Evolutionary conservation across 2,797 vertebrate genomes (phyloP).

Genomic region (Enteromius mattozi): DNA sequence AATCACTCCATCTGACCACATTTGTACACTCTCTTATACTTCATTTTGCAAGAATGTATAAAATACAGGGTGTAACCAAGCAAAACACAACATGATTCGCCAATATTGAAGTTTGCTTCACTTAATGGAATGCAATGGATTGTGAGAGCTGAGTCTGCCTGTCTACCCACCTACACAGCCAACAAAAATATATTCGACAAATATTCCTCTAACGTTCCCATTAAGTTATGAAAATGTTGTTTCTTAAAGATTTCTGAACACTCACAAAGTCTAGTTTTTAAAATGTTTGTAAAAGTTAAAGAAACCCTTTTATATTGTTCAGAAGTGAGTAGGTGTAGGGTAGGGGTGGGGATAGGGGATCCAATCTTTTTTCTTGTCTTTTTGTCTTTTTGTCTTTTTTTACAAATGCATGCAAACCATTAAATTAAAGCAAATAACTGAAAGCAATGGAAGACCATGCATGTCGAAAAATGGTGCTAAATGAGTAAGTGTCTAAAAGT

Average conservation of each 20-base stretch:
- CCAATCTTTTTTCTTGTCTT: too few relatives aligned
- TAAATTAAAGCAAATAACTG: too few relatives aligned
- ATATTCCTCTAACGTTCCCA: not conserved
- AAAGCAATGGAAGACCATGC: too few relatives aligned
- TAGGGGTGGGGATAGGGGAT: too few relatives aligned
- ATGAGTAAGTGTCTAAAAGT: too few relatives aligned
- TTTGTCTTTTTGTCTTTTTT: too few relatives aligned
- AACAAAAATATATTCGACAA: not conserved
- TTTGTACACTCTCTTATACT: slow-evolving; percentile 6
- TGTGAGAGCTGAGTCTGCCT: slow-evolving; percentile 7
- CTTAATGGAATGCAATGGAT: not conserved
- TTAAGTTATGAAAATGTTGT: not conserved
- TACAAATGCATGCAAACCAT: too few relatives aligned
- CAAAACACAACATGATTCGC: not conserved
- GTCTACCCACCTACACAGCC: not conserved
- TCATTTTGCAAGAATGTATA: not conserved
- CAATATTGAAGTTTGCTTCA: not conserved
- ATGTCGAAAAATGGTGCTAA: too few relatives aligned
- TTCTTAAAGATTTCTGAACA: not conserved
- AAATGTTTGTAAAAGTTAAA: not conserved
- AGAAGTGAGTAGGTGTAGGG: too few relatives aligned
- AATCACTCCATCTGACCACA: slow-evolving; percentile 33
- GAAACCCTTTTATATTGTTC: not conserved
- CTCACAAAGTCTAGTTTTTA: not conserved
- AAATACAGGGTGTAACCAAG: not conserved